Base-by-base conservation (phyloP, 2,797 vertebrate species). In the Sandelia bainsii region DNA sequence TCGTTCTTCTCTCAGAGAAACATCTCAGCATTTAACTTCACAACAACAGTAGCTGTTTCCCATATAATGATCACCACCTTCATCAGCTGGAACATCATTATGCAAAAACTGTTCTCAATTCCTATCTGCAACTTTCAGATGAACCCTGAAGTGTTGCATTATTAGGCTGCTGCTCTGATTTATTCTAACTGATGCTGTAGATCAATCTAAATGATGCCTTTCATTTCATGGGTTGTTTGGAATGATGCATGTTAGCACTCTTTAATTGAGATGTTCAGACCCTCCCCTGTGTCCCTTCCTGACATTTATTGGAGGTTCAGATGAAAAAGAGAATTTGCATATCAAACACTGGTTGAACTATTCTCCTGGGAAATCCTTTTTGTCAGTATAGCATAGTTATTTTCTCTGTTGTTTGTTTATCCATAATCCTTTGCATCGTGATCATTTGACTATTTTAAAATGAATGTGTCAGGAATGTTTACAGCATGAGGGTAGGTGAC, bases 201-300 rank as follows among this genome's bases (percentile, higher is more conserved):
- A 88, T 93, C 87, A 90, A 86, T 93, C 85, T 87, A 86, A 90
- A 89, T 75, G 81, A 89, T 74, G 82, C 63, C 84, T 91, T 92
- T 93, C 88, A 91, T 92, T 91, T 88, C 83, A 87, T 42, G 75
- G 72, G 66, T 79, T 90, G 84, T 88, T 93, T 87, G 77, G 85
- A 87, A 81, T 83, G 76, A 80, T 86, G 72, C 81, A 72, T 86
- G 83, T 90, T 87, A 85, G 75, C 48, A 49, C 75, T 76, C 64
- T 88, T 84, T 86, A 85, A 94, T 89, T 93, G 89, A 94, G 89
- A 84, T 87, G 85, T 93, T 91, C 86, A 67, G 70, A 75, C 77
- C 82, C 77, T 86, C 86, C 88, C 81, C 12, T 1, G 75, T 45
- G 76, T 86, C 85, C 80, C 86, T 66, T 82, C 63, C 80, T 89